Conservation (phyloP, 2,888 invertebrate species). For the Stenolophus ochropezus region DNA sequence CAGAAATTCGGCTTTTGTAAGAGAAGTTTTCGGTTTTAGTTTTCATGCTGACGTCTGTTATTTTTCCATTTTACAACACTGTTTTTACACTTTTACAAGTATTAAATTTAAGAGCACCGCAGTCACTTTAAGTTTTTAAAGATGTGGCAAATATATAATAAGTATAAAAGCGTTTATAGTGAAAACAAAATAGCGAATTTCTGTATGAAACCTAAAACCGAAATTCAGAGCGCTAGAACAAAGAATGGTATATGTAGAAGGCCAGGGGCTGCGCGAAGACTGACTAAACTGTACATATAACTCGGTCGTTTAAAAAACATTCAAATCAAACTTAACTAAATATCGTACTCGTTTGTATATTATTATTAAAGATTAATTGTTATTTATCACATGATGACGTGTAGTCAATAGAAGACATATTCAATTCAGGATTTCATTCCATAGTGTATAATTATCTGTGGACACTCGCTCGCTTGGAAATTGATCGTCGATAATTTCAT, state of each 20-base stretch:
- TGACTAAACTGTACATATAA: conserved; percentile 66
- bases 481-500: conserved; percentile 28
- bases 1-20: conserved; percentile 46
- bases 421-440: conserved; percentile 49
- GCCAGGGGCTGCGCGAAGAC: conserved; percentile 63
- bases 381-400: conserved; percentile 54
- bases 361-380: conserved; percentile 51
- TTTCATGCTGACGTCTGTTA: neutral
- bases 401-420: conserved; percentile 52
- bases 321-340: conserved; percentile 58
- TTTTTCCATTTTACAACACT: conserved; percentile 26
- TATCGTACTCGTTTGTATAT: conserved; percentile 61
- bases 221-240: conserved; percentile 26
- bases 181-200: neutral
- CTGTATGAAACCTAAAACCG: neutral
- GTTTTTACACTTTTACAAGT: conserved; percentile 43
- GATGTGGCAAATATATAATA: neutral
- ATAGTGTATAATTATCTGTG: conserved; percentile 46
- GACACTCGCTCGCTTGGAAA: conserved; percentile 28
- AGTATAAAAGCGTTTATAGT: conserved; percentile 15
- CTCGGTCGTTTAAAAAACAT: conserved; percentile 63
- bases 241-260: conserved; percentile 29
- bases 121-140: conserved; percentile 20
- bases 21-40: neutral
- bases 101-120: conserved; percentile 34